Percentiles rank a stretch among this genome's conserved stretches.
Conservation (phyloP, 2,888 invertebrate genomes). For the Drosophila pseudotalamancana region DNA sequence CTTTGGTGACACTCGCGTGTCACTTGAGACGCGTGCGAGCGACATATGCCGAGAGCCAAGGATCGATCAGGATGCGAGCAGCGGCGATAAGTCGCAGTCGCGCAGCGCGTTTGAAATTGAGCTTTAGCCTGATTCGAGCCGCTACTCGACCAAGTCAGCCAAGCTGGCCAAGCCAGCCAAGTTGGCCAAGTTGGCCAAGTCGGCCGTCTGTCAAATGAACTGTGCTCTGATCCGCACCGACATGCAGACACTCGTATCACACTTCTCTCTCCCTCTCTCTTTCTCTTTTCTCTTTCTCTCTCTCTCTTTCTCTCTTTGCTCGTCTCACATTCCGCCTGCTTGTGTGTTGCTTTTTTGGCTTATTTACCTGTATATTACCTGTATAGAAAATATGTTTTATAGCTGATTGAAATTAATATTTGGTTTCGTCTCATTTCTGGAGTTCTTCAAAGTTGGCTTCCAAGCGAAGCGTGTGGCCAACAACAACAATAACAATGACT, state of each 20-base stretch:
- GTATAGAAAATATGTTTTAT: conserved; percentile 9
- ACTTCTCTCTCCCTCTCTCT: conserved; percentile 48
- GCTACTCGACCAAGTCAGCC: conserved; percentile 37
- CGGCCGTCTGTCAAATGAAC: conserved; percentile 59
- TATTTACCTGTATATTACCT: background rate
- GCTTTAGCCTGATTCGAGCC: conserved; percentile 56
- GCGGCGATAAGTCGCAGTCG: conserved; percentile 15
- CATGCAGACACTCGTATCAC: conserved; percentile 64
- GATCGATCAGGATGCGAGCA: conserved; percentile 10
- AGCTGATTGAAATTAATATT: conserved; percentile 74
- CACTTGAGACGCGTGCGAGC: conserved; percentile 83
- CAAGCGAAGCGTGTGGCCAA: conserved; percentile 60
- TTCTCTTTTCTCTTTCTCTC: conserved; percentile 37
- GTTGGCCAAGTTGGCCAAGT: background rate
- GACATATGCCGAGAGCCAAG: conserved; percentile 60
- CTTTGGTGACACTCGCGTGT: conserved; percentile 75
- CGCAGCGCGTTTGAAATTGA: conserved; percentile 72
- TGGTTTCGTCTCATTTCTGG: conserved; percentile 53
- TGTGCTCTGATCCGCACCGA: conserved; percentile 64
- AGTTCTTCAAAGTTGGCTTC: conserved; percentile 61
- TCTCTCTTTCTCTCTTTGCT: conserved; percentile 38
- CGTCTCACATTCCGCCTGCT: background rate
- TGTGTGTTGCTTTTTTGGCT: background rate
- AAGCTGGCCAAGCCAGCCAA: background rate
- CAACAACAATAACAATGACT: conserved; percentile 18